These are phyloP conservation scores for Meteorus cinctellus DNA, from an alignment of 2,888 invertebrate genomes.

Conservation along the genomic window DNA sequence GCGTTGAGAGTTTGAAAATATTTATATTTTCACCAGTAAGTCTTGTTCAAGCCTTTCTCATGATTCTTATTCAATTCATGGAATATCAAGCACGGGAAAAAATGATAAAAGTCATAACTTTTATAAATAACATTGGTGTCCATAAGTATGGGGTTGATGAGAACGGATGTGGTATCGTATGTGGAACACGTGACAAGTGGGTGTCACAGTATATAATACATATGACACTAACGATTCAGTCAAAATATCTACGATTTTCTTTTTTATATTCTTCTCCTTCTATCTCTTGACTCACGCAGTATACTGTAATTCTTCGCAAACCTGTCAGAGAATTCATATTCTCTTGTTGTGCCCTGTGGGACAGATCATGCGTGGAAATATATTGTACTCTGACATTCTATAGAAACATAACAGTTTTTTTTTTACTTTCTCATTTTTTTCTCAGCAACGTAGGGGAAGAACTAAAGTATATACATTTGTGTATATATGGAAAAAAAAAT, in stretches of 20 bases:
- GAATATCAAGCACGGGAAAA: too few species aligned
- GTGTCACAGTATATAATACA: constrained; percentile 56
- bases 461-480: background rate
- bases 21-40: too few species aligned
- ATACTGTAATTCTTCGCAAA: constrained; percentile 19
- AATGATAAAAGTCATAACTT: too few species aligned
- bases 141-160: background rate
- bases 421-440: background rate
- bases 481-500: background rate
- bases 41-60: too few species aligned
- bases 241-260: background rate
- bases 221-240: constrained; percentile 48
- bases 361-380: background rate
- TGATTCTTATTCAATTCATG: too few species aligned
- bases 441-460: background rate
- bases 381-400: constrained; percentile 7
- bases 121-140: too few species aligned
- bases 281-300: constrained; percentile 35
- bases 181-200: constrained; percentile 67
- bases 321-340: constrained; percentile 24
- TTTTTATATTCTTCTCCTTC: constrained; percentile 11
- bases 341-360: constrained; percentile 14
- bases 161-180: constrained; percentile 49
- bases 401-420: background rate
- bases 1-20: too few species aligned